Base-by-base conservation (phyloP, 2,888 invertebrate genomes). In the Platerodrilus igneus region DNA sequence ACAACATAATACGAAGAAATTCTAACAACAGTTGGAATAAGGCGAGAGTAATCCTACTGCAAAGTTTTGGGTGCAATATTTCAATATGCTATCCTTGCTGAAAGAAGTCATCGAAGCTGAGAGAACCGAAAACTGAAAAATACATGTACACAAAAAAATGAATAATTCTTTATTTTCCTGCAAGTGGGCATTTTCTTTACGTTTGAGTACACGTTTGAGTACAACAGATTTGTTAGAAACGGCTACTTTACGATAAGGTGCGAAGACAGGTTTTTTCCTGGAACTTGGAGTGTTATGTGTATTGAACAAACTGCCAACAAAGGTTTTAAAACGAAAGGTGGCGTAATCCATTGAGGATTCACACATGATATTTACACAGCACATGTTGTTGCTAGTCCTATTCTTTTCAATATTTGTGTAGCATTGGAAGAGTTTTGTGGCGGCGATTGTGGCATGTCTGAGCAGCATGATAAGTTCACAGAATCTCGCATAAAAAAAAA, bases 81-180 rank as follows among this genome's bases (percentile, higher is more conserved):
- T n/a, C n/a, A n/a, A n/a, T n/a, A n/a, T n/a, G n/a, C n/a, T n/a
- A n/a, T n/a, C n/a, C n/a, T n/a, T n/a, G n/a, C n/a, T n/a, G n/a
- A 61, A 63, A 41, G 53, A 64, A 13, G 63, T 62, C 43, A 23
- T 64, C 45, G 54, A 55, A 56, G 62, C 64, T 55, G 63, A 66
- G 41, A 56, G 63, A 47, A 56, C 56, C 57, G 60, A 59, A 18
- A 58, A n/a, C n/a, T 63, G 56, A 64, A 62, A 60, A 30, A 59
- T 55, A 55, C 52, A 43, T 62, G 66, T 60, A 60, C 64, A 26
- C 53, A 40, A 50, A 63, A 11, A 48, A 57, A 57, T 50, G 58
- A 59, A 64, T 66, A 62, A 44, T 55, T 39, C 63, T 64, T 52
- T 65, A 58, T 49, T 61, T 59, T 33, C 55, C 55, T 7, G 44